These are phyloP conservation scores for Rhinopomastus cyanomelas DNA, from an alignment of 2,113 vertebrate species.

Conservation along the genomic window DNA sequence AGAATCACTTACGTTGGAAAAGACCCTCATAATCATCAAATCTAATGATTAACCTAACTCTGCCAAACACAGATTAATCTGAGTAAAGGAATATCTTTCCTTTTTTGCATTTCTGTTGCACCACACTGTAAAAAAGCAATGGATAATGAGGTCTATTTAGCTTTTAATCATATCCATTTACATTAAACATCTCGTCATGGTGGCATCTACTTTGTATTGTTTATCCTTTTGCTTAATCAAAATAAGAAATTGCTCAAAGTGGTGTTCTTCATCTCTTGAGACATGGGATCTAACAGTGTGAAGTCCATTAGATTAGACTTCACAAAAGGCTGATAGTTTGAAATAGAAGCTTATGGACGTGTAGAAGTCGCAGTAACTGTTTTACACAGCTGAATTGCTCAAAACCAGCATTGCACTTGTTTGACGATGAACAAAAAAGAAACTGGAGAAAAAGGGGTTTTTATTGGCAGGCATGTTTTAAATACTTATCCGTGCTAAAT, in stretches of 20 bases:
- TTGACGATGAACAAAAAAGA: background rate
- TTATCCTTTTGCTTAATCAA: constrained; percentile 11
- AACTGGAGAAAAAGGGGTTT: background rate
- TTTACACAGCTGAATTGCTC: background rate
- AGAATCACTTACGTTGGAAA: too few relatives aligned
- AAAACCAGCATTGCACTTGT: background rate
- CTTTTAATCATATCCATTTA: background rate
- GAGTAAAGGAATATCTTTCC: background rate
- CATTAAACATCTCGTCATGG: background rate
- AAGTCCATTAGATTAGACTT: background rate
- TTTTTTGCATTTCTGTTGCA: background rate
- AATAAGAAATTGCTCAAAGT: constrained; percentile 17
- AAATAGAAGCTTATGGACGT: background rate
- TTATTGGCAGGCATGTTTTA: background rate
- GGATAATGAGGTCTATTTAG: background rate
- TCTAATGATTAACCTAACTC: too few relatives aligned
- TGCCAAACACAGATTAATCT: background rate
- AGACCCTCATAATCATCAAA: too few relatives aligned
- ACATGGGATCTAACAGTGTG: background rate
- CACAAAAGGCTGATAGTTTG: background rate
- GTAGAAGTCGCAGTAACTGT: background rate
- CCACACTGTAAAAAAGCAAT: background rate
- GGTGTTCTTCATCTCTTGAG: constrained; percentile 1
- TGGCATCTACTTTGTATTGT: background rate
- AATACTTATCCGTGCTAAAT: background rate